Percentiles rank a stretch among this genome's conserved stretches.
Evolutionary conservation across 2,797 vertebrate species (phyloP).

Genomic region (Arnoldichthys spilopterus): DNA sequence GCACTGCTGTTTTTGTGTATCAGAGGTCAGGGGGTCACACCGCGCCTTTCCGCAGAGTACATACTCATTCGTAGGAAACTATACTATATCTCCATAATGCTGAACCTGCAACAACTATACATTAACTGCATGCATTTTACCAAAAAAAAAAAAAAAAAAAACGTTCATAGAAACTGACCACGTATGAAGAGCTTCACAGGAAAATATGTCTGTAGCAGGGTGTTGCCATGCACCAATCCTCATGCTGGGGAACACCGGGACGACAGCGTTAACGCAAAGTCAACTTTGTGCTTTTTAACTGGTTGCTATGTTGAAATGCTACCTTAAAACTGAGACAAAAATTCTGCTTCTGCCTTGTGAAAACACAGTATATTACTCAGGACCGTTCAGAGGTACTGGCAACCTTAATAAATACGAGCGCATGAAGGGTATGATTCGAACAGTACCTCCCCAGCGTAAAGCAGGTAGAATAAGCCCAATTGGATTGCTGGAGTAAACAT

Average conservation of each 20-base stretch:
- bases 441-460: background rate
- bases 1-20: background rate
- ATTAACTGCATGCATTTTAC: conserved; percentile 35
- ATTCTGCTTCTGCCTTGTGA: too few species aligned
- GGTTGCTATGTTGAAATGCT: background rate
- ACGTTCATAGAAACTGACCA: background rate
- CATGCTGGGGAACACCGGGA: conserved; percentile 14
- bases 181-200: background rate
- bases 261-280: background rate
- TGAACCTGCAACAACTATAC: conserved; percentile 19
- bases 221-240: conserved; percentile 10
- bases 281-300: background rate
- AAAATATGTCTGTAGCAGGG: background rate
- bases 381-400: too few species aligned
- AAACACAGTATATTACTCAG: too few species aligned
- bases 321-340: too few species aligned
- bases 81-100: background rate
- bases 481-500: background rate
- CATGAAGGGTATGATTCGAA: too few species aligned
- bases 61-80: conserved; percentile 5
- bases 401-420: too few species aligned
- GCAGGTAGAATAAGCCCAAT: background rate
- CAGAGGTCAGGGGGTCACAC: background rate
- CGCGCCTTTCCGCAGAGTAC: conserved; percentile 4
- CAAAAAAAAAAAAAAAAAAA: too few species aligned